Evolutionary conservation across 2,888 invertebrate genomes (phyloP), one percentile per base, ranked within the genome.

Genomic region (Sarcophaga caerulescens): DNA sequence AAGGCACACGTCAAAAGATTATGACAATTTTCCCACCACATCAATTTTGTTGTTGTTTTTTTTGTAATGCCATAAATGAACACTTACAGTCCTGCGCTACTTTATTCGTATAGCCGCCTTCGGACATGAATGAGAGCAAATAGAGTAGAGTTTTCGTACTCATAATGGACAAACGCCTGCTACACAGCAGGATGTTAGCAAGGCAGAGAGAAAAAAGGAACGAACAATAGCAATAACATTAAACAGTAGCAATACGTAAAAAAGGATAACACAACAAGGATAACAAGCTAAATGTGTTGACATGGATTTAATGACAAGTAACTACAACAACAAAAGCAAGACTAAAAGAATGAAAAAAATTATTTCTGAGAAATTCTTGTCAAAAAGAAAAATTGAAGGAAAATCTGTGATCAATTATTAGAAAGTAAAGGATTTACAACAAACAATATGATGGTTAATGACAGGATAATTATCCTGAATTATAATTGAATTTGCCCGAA

Each of bases 1-100:
- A 73, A 73, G 82, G 74, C 88, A 86, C 89, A 88, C 88, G 89
- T 89, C 89, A 89, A 89, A 89, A 88, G 88, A 89, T 89, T 89
- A 89, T 89, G 89, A 89, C 88, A 88, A 89, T 86, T 89, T 89
- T 89, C 87, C 87, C 89, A 89, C 88, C 88, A 79, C 81, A 86
- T 79, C 45, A 60, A 66, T 44, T 25, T 60, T 62, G 52, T 23
- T 17, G n/a, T 71, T 6, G 35, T 0, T 35, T 8, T 35, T 35
- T 44, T 70, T 68, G 44, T 57, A 45, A 10, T 65, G 19, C 59
- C 89, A 90, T 89, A 90, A 91, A 90, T 90, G 91, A 90, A 89
- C 89, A 90, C 85, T 89, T 89, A 90, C 68, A 35, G 8, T 76
- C 82, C 57, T 62, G 21, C 17, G 73, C 68, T 76, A 75, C 71